Percentiles rank a stretch among this genome's conserved stretches.
phyloP scores from a whole-genome alignment of 1,140 invertebrate species.

The Musca domestica region DNA sequence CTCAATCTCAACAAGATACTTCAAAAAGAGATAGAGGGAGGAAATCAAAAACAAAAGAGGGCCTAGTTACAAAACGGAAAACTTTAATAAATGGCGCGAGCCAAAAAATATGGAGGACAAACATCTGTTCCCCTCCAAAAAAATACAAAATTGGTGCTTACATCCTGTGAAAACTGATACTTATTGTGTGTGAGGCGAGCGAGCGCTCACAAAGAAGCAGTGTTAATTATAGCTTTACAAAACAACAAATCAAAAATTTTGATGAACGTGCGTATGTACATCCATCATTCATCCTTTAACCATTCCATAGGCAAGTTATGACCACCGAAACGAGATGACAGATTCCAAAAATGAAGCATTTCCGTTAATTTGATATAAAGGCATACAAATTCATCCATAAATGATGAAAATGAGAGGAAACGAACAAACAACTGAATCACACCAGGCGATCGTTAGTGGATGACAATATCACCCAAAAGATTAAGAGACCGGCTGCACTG shows the following conservation, averaged over 20 bases:
- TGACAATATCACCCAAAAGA: no score
- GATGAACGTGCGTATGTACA: background rate
- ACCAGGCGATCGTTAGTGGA: conserved; percentile 13
- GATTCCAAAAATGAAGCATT: conserved; percentile 8
- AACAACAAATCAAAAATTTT: no score
- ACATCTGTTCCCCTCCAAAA: conserved; percentile 10
- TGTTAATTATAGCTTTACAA: conserved; percentile 12
- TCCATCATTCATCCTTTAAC: background rate
- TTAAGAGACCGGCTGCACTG: no score
- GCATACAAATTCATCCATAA: no score
- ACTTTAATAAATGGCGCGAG: conserved; percentile 19
- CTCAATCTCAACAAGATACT: no score
- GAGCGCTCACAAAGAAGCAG: background rate
- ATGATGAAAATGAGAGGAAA: no score
- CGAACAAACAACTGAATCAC: conserved; percentile 5
- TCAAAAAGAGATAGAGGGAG: background rate
- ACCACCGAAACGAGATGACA: no score
- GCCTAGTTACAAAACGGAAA: background rate
- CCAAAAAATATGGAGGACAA: background rate
- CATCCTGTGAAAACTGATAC: conserved; percentile 20
- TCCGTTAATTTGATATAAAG: conserved; percentile 16
- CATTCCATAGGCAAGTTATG: no score
- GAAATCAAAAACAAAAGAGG: background rate
- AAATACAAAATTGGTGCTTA: no score
- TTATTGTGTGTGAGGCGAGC: no score